Percentiles rank a stretch among this genome's conserved stretches.
These are phyloP conservation scores for Corticium candelabrum DNA, from an alignment of 37 sponge, comb jelly and placozoan species.

Conservation along the genomic window DNA sequence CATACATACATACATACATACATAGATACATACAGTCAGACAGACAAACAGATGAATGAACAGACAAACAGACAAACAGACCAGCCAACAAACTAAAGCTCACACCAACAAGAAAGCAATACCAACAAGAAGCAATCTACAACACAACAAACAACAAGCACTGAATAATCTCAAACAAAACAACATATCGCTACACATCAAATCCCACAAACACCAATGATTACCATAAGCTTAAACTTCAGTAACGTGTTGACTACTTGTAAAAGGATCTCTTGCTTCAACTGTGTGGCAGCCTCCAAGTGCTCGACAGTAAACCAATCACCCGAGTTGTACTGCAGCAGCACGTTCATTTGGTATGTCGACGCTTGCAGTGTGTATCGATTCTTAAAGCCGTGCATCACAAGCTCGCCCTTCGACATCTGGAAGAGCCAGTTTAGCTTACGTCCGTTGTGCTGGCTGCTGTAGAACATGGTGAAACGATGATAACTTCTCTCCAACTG, in stretches of 20 bases:
- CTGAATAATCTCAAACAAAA: too few species aligned
- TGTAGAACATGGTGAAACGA: slow-evolving; percentile 80
- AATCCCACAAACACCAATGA: not conserved
- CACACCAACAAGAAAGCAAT: not conserved
- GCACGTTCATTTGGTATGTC: slow-evolving; percentile 91
- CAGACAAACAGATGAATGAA: too few species aligned
- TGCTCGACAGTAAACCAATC: slow-evolving; percentile 47
- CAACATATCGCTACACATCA: not conserved
- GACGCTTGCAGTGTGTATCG: slow-evolving; percentile 80
- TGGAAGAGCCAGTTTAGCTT: slow-evolving; percentile 91
- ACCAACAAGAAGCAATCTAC: not conserved
- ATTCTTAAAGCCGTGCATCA: slow-evolving; percentile 77
- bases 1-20: not conserved
- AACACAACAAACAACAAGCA: not conserved
- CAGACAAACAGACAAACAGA: too few species aligned
- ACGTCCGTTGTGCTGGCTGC: slow-evolving; percentile 86
- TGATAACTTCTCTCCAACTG: slow-evolving; percentile 62
- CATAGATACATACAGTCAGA: too few species aligned
- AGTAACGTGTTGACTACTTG: not conserved
- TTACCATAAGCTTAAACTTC: not conserved
- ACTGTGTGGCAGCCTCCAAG: slow-evolving; percentile 47
- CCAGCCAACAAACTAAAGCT: not conserved
- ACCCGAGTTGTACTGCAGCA: slow-evolving; percentile 71
- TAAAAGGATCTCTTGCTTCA: slow-evolving; percentile 17
- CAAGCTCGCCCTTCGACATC: slow-evolving; percentile 81